Conservation (phyloP, 2,888 invertebrate genomes). For the Polia nebulosa region DNA sequence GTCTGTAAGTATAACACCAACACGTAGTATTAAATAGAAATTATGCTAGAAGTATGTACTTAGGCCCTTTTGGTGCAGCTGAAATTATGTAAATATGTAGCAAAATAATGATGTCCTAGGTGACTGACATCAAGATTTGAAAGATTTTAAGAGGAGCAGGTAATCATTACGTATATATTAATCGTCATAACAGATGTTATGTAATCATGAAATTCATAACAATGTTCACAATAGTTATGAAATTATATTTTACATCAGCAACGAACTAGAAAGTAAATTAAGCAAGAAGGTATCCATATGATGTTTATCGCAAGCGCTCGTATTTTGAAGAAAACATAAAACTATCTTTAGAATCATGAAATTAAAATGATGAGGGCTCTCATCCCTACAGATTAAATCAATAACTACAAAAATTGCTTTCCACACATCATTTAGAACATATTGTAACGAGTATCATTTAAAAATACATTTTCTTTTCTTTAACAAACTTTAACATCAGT, state of each 20-base stretch:
- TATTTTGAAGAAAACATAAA: neutral
- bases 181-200: neutral
- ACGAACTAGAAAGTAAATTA: neutral
- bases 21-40: neutral
- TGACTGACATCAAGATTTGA: neutral
- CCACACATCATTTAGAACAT: constrained; percentile 4
- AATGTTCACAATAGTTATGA: neutral
- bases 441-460: constrained; percentile 4
- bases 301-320: constrained; percentile 4
- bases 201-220: constrained; percentile 18
- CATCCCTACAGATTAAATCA: neutral
- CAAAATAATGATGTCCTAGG: neutral
- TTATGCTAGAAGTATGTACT: neutral
- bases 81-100: constrained; percentile 24
- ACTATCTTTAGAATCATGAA: neutral
- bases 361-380: neutral
- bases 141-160: neutral
- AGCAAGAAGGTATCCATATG: neutral
- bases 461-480: constrained; percentile 26
- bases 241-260: neutral
- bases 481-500: constrained; percentile 20
- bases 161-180: neutral
- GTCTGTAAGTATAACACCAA: constrained; percentile 53
- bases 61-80: constrained; percentile 42
- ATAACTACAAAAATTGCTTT: neutral